A percentile compares a stretch with the other conserved stretches of the same genome.
phyloP scores from a whole-genome alignment of 2,888 invertebrate genomes.

The Phyllotreta striolata region DNA sequence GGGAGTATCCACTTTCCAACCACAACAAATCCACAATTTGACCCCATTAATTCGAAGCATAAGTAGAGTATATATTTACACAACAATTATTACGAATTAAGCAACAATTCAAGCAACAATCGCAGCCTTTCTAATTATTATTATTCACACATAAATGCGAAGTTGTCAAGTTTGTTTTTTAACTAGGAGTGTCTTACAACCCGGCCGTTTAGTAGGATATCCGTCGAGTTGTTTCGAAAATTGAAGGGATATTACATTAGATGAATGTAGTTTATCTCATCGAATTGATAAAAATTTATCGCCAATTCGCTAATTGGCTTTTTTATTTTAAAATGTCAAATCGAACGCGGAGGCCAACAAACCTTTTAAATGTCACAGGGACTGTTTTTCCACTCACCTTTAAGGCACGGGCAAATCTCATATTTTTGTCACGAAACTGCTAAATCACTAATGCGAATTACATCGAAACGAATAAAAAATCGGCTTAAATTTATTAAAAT shows the following conservation, averaged over 20 bases:
- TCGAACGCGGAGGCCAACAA: constrained; percentile 50
- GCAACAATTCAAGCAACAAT: constrained; percentile 18
- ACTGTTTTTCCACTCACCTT: constrained; percentile 40
- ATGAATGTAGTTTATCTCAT: constrained; percentile 19
- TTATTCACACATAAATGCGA: constrained; percentile 13
- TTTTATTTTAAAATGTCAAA: constrained; percentile 48
- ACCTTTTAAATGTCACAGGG: constrained; percentile 42
- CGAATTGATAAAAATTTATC: constrained; percentile 24
- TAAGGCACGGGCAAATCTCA: constrained; percentile 33
- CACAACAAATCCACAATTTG: constrained; percentile 5
- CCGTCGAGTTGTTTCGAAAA: not conserved
- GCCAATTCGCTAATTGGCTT: constrained; percentile 37
- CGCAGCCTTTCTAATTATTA: constrained; percentile 27
- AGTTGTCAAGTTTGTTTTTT: constrained; percentile 18
- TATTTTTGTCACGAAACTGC: constrained; percentile 34
- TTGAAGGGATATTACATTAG: not conserved
- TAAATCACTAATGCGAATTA: constrained; percentile 31
- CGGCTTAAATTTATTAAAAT: constrained; percentile 43
- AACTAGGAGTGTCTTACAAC: constrained; percentile 25
- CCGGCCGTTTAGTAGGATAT: constrained; percentile 30
- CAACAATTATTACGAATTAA: constrained; percentile 4
- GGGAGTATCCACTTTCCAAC: constrained; percentile 33
- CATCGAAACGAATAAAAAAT: constrained; percentile 34
- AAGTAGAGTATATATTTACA: constrained; percentile 8
- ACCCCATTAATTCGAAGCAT: not conserved